These are phyloP conservation scores for Euleptes europaea DNA, from an alignment of 2,113 vertebrate species.

Conservation along the genomic window DNA sequence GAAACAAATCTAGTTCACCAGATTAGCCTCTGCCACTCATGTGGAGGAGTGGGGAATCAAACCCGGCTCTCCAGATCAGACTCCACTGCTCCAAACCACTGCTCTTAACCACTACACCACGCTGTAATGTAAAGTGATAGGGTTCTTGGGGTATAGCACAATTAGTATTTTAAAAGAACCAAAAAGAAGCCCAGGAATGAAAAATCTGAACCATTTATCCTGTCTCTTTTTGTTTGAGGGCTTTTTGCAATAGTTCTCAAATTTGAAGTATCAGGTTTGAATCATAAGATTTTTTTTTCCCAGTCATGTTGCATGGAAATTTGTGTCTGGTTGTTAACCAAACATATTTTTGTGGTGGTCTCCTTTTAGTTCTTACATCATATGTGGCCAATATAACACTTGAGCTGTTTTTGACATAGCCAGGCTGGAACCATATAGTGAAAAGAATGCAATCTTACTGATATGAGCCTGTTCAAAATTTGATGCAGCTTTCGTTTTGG, in stretches of 20 bases:
- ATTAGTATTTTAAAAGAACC: slow-evolving; percentile 37
- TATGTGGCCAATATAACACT: slow-evolving; percentile 29
- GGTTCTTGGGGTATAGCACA: slow-evolving; percentile 20
- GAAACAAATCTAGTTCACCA: too few relatives aligned
- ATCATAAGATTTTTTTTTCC: slow-evolving; percentile 26
- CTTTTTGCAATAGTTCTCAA: slow-evolving; percentile 20
- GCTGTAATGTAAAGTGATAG: slow-evolving; percentile 37
- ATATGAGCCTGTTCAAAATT: slow-evolving; percentile 37
- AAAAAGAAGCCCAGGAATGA: neutral
- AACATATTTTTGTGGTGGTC: slow-evolving; percentile 49
- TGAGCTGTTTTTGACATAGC: slow-evolving; percentile 8
- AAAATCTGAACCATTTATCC: slow-evolving; percentile 27
- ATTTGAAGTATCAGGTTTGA: slow-evolving; percentile 20
- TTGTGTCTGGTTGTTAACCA: slow-evolving; percentile 39
- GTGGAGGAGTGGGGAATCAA: too few relatives aligned
- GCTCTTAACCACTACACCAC: too few relatives aligned
- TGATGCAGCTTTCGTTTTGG: slow-evolving; percentile 48
- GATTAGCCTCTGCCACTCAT: too few relatives aligned
- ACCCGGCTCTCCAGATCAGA: too few relatives aligned
- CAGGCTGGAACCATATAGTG: slow-evolving; percentile 22
- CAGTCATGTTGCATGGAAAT: slow-evolving; percentile 11
- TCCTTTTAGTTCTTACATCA: slow-evolving; percentile 26
- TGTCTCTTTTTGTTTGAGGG: slow-evolving; percentile 33
- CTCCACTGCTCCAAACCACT: too few relatives aligned
- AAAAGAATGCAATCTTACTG: slow-evolving; percentile 46